Evolutionary conservation across 2,113 vertebrate species (phyloP).

Genomic region (Muntiacus reevesi): DNA sequence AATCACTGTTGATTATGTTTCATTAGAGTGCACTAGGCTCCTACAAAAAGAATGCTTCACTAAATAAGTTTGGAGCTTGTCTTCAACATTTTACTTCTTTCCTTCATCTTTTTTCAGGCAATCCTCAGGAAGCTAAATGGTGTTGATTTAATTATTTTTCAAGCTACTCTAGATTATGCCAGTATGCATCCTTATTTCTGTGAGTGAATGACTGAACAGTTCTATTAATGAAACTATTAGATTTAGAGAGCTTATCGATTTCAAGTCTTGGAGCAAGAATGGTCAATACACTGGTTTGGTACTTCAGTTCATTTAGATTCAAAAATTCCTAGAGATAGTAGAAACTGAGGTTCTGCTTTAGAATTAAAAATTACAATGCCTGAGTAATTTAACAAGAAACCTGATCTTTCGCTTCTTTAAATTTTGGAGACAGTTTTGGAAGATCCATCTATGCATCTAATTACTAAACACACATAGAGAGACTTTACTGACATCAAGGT

Average conservation of each 20-base stretch:
- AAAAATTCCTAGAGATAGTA: slow-evolving; percentile 37
- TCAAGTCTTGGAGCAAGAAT: slow-evolving; percentile 35
- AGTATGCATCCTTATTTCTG: slow-evolving; percentile 33
- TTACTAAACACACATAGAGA: neutral
- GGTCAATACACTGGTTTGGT: slow-evolving; percentile 32
- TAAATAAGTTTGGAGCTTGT: neutral
- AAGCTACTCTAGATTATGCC: slow-evolving; percentile 4
- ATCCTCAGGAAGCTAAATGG: neutral
- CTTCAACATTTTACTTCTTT: neutral
- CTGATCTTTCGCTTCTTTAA: neutral
- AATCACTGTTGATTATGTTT: neutral
- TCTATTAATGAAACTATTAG: slow-evolving; percentile 55
- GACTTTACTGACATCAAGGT: neutral
- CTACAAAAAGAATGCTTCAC: neutral
- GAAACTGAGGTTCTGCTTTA: neutral
- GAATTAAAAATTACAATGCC: neutral
- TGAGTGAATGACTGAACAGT: slow-evolving; percentile 42
- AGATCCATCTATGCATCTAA: neutral
- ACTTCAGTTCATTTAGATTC: slow-evolving; percentile 47
- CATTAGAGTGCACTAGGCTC: neutral
- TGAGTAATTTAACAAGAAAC: neutral
- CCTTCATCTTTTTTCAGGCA: neutral
- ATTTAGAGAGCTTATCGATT: slow-evolving; percentile 58
- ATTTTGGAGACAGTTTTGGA: neutral
- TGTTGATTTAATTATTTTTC: slow-evolving; percentile 52